A percentile compares a stretch with the other conserved stretches of the same genome.
Conservation (phyloP, 2,797 vertebrate genomes). For the Odontamblyopus rebecca region DNA sequence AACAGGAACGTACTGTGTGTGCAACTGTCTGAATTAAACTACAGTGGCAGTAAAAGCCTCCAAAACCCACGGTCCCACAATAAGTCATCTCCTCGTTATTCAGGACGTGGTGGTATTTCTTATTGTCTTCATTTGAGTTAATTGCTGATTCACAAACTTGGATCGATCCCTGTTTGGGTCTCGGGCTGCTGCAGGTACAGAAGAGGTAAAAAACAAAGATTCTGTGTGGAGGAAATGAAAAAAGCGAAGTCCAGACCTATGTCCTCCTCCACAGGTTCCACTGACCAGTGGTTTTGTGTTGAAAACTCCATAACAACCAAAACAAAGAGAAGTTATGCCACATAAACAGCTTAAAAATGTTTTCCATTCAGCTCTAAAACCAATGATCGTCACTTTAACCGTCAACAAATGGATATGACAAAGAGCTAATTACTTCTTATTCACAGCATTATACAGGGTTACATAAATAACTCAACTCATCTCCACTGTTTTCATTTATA, state of each 20-base stretch:
- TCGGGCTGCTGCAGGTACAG: constrained; percentile 25
- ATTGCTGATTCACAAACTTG: constrained; percentile 43
- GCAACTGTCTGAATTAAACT: not conserved
- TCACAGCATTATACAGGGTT: not conserved
- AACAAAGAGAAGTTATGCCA: constrained; percentile 8
- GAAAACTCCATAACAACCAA: constrained; percentile 31
- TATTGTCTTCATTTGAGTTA: constrained; percentile 35
- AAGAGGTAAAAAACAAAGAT: constrained; percentile 14
- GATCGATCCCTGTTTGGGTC: constrained; percentile 51
- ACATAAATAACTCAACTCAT: not conserved
- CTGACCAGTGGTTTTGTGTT: constrained; percentile 35
- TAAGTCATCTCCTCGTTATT: constrained; percentile 10
- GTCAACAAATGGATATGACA: not conserved
- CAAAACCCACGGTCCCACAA: too few relatives aligned
- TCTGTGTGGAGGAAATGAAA: constrained; percentile 46
- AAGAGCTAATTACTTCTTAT: not conserved
- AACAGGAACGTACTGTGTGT: not conserved
- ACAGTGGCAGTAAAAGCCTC: not conserved
- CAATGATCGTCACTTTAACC: not conserved
- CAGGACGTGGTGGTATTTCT: not conserved
- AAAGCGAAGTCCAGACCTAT: constrained; percentile 17
- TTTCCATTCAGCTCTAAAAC: not conserved
- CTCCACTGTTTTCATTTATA: too few relatives aligned
- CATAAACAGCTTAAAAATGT: constrained; percentile 13
- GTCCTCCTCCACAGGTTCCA: constrained; percentile 30